Evolutionary conservation across 2,797 vertebrate species (phyloP).

Genomic region (Chromis chromis): DNA sequence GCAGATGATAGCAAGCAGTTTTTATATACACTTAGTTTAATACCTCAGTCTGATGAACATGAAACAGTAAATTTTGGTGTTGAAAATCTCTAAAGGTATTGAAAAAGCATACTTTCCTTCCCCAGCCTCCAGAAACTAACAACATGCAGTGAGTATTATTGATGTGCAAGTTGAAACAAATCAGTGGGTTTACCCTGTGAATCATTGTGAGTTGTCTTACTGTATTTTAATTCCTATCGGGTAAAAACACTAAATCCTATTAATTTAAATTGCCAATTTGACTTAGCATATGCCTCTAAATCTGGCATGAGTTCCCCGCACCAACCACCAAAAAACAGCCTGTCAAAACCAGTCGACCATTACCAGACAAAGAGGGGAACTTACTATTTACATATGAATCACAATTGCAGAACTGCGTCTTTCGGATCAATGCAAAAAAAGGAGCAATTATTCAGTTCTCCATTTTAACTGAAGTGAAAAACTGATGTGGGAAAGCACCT

Average conservation of each 20-base stretch:
- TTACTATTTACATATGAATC: neutral
- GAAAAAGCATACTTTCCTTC: neutral
- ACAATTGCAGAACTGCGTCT: neutral
- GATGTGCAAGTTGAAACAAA: neutral
- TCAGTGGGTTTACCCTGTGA: neutral
- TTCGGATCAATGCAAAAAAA: neutral
- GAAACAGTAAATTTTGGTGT: neutral
- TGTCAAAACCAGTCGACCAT: neutral
- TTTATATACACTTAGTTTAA: neutral
- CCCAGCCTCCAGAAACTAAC: no score
- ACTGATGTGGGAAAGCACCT: slow-evolving; percentile 15
- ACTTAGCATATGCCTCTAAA: neutral
- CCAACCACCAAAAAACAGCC: neutral
- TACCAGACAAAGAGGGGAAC: neutral
- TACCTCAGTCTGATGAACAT: neutral
- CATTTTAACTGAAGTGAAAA: slow-evolving; percentile 34
- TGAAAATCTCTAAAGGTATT: neutral
- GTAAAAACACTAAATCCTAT: slow-evolving; percentile 28
- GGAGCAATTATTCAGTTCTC: neutral
- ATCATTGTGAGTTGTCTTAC: neutral
- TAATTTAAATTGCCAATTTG: neutral
- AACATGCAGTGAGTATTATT: neutral
- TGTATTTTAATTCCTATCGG: neutral
- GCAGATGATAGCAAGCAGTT: neutral
- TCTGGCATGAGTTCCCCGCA: neutral